Base-by-base conservation (phyloP, 2,113 vertebrate species). In the Silurus asotus region DNA sequence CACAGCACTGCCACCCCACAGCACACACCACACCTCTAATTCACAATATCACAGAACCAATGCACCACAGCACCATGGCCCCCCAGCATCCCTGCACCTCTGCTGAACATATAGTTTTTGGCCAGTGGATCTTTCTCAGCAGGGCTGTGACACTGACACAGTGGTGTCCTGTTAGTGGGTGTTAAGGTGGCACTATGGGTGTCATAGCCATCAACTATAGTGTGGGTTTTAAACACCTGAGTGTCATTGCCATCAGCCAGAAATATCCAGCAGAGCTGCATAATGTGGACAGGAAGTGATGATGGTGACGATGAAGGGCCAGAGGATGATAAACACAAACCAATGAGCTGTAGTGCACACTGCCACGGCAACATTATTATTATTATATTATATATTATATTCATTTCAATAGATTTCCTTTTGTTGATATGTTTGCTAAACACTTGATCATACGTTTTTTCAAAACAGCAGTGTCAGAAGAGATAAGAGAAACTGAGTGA, bases 151-250 rank as follows among this genome's bases (percentile, higher is more conserved):
- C 53, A 59, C 28, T 45, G 77, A 59, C 28, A 59, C 17, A 0
- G n/a, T 17, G 76, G 55, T 78, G 76, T 80, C 56, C 19, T 80
- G 77, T 61, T 61, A 20, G 56, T 80, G 56, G 28, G 56, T 80
- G 56, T 80, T 45, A 56, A 61, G 55, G 77, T 61, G 51, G 51
- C 74, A 77, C 49, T 37, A 23, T 5, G 51, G 55, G 48, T 59
- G 53, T 59, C 76, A 79, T 3, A 2, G 55, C 76, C 76, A 79
- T 79, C 55, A 79, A 13, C 53, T 59, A 19, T 11, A 37, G 6
- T 20, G 28, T 25, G 55, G 56, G 15, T 20, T 80, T 59, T 80
- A 80, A 80, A 80, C 77, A 80, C 19, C 56, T 80, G 23, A 8
- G 28, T 80, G 77, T 80, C 77, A 61, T 19, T 11, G 25, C 8